Evolutionary conservation across 2,113 vertebrate species (phyloP), one percentile per base, ranked within the genome.

Genomic region (Jaculus jaculus): DNA sequence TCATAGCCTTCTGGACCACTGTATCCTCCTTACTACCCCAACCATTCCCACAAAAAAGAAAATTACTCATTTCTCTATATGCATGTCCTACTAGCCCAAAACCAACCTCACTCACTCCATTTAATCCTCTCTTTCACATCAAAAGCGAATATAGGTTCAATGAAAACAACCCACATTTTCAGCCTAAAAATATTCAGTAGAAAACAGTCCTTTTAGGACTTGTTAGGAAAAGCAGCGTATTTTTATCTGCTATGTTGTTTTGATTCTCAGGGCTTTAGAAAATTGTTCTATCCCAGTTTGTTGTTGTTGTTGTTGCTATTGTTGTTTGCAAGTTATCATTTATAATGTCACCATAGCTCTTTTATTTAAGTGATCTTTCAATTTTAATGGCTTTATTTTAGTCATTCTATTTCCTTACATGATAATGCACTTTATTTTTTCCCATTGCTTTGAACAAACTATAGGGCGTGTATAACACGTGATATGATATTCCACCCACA

Each of bases 21-120:
- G 24, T 7, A 54, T 26, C 23, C 7, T 89, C 0, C 26, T 26
- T 42, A 68, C 16, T 5, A 17, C n/a, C 51, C 47, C 28, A 30
- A 26, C 26, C 11, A 68, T 17, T 12, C 1, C 5, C 39, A 1
- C 23, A 26, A 42, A 0, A 34, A 32, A 42, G 0, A 34, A 32
- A 47, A 47, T 5, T 17, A 18, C 15, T 13, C 5, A 5, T n/a
- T 74, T 83, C 23, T 69, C 16, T 2, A n/a, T n/a, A n/a, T n/a
- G n/a, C n/a, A 16, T 30, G 42, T 17, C 60, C 7, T 65, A 1
- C 20, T 63, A 12, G 23, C 3, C 37, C 23, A 34, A 28, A 73
- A 3, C 1, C 23, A 24, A 39, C 15, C 21, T 24, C 26, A 32
- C 6, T 72, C 39, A 15, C 6, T 72, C 39, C 9, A 60, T n/a